A percentile compares a stretch with the other conserved stretches of the same genome.
Evolutionary conservation across 2,113 vertebrate species (phyloP).

Genomic region (Tragelaphus scriptus): DNA sequence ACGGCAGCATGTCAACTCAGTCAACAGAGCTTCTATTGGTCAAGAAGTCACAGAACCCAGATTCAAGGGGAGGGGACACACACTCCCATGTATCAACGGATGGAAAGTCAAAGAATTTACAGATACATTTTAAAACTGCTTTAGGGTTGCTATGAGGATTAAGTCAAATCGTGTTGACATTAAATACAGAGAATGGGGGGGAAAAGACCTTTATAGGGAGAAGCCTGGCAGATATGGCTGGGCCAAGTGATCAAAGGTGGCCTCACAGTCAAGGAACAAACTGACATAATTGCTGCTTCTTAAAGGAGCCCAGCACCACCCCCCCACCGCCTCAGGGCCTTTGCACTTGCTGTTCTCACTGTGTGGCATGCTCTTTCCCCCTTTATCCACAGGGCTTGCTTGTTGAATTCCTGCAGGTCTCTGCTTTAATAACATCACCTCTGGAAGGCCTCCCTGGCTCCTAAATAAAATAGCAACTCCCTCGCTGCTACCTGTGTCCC

Average conservation of each 20-base stretch:
- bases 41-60: not conserved
- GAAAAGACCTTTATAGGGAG: not conserved
- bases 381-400: not conserved
- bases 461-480: not conserved
- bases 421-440: not conserved
- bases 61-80: not conserved
- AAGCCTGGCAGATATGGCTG: not conserved
- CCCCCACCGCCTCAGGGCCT: not conserved
- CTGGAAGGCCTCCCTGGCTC: not conserved
- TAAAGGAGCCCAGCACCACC: not conserved
- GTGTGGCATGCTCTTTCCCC: too few species aligned
- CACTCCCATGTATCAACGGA: not conserved
- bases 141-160: not conserved
- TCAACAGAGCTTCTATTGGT: not conserved
- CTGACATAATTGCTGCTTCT: not conserved
- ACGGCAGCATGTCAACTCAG: not conserved
- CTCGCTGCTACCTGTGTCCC: not conserved
- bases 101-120: not conserved
- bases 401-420: not conserved
- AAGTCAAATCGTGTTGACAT: not conserved
- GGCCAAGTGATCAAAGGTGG: not conserved
- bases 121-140: not conserved
- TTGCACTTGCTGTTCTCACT: not conserved
- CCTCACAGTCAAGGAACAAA: not conserved
- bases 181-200: not conserved